phyloP scores from a whole-genome alignment of 2,888 invertebrate species.

The Sipunculus nudus region DNA sequence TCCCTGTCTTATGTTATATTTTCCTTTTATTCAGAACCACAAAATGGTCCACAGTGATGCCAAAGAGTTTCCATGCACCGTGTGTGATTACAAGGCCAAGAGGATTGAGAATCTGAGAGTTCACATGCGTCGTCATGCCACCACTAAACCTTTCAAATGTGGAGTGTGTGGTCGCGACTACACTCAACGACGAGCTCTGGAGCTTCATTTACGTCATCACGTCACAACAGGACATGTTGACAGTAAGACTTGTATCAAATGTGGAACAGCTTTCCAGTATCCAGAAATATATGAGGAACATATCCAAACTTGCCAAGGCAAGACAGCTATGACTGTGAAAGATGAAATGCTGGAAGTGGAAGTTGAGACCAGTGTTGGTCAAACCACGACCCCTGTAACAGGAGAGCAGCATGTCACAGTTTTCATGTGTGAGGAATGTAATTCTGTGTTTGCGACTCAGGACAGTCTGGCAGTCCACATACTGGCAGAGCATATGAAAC shows the following conservation, averaged over 20 bases:
- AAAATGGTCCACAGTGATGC: conserved; percentile 22
- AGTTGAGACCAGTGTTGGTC: no score
- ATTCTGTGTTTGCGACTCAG: conserved; percentile 34
- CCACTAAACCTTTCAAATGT: conserved; percentile 35
- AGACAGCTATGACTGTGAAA: no score
- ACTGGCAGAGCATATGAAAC: conserved; percentile 36
- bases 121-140: conserved; percentile 34
- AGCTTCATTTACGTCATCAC: conserved; percentile 30
- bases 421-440: conserved; percentile 35
- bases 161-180: conserved; percentile 34
- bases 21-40: conserved; percentile 36
- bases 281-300: no score
- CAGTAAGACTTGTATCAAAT: no score
- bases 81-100: conserved; percentile 32
- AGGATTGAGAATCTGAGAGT: conserved; percentile 32
- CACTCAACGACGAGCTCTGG: conserved; percentile 37
- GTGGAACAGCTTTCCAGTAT: no score
- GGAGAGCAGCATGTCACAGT: conserved; percentile 9
- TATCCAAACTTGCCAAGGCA: no score
- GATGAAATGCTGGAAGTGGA: no score
- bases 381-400: no score
- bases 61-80: conserved; percentile 25
- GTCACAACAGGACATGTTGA: background rate
- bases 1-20: no score
- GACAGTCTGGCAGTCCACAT: conserved; percentile 38